Percentiles rank a stretch among this genome's conserved stretches.
phyloP scores from a whole-genome alignment of 37 sponge, comb jelly and placozoan genomes.

The Oscarella lobularis region DNA sequence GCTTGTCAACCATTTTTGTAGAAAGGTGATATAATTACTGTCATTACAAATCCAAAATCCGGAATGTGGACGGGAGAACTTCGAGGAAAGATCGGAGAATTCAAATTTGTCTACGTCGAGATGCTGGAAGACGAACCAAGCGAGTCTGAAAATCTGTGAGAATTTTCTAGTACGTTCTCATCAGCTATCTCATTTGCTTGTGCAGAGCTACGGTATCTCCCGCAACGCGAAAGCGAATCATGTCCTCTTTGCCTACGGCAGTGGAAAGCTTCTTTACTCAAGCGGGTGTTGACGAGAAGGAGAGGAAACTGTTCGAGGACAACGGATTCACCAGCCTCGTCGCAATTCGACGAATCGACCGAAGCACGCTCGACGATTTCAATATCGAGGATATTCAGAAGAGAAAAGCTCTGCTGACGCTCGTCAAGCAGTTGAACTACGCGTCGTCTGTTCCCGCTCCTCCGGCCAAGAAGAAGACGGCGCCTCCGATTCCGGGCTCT shows the following conservation, averaged over 20 bases:
- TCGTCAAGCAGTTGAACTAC: background rate
- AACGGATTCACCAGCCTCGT: background rate
- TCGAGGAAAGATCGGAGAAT: background rate
- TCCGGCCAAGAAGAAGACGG: too few relatives aligned
- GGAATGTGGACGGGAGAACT: conserved; percentile 6
- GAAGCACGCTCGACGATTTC: background rate
- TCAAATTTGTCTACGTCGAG: background rate
- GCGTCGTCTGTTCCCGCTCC: background rate
- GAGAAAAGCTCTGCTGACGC: background rate
- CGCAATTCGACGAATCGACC: background rate
- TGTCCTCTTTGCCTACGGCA: too few relatives aligned
- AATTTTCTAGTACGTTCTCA: too few relatives aligned
- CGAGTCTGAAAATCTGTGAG: too few relatives aligned
- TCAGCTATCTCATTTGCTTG: too few relatives aligned
- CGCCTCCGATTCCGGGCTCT: background rate
- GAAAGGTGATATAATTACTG: background rate
- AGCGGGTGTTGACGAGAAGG: too few relatives aligned
- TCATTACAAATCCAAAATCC: background rate
- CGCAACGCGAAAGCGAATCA: too few relatives aligned
- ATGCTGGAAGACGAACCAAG: background rate
- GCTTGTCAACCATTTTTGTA: background rate
- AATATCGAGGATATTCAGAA: background rate
- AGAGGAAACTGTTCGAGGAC: background rate
- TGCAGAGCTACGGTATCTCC: too few relatives aligned
- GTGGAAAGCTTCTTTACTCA: too few relatives aligned